Percentiles rank a stretch among this genome's conserved stretches.
Evolutionary conservation across 2,888 invertebrate species (phyloP).

Genomic region (Oasisia sp.): DNA sequence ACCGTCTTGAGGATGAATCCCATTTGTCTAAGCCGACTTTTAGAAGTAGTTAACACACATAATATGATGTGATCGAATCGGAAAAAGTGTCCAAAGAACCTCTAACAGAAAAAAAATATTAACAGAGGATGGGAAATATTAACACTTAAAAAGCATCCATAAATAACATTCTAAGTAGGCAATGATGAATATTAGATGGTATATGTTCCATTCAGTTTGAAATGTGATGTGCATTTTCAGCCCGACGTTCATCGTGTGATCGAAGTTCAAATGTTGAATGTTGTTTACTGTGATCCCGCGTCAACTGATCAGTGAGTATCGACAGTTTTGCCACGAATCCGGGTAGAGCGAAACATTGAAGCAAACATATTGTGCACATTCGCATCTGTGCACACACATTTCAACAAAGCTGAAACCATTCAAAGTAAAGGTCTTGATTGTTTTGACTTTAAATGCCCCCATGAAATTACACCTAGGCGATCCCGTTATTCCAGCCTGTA

Average conservation of each 20-base stretch:
- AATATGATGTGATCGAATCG: not conserved
- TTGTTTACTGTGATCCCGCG: not conserved
- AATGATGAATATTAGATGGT: too few species aligned
- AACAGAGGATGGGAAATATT: not conserved
- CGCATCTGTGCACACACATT: not conserved
- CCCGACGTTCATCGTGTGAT: not conserved
- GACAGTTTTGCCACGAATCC: not conserved
- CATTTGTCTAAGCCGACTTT: not conserved
- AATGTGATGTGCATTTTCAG: not conserved
- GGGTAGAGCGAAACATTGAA: not conserved
- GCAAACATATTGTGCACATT: not conserved
- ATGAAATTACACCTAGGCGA: not conserved
- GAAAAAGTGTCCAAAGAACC: not conserved
- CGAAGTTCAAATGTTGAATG: not conserved
- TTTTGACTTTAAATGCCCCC: not conserved
- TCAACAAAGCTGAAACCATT: not conserved
- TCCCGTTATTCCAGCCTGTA: too few species aligned
- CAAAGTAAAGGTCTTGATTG: not conserved
- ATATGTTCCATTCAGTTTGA: too few species aligned
- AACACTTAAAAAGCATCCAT: not conserved
- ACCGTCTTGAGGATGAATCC: not conserved
- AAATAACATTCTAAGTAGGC: not conserved
- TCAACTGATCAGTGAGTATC: not conserved
- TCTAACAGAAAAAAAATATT: not conserved
- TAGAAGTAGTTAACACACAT: not conserved